Evolutionary conservation across 2,888 invertebrate genomes (phyloP), one percentile per base, ranked within the genome.

Genomic region (Tethea ocularis): DNA sequence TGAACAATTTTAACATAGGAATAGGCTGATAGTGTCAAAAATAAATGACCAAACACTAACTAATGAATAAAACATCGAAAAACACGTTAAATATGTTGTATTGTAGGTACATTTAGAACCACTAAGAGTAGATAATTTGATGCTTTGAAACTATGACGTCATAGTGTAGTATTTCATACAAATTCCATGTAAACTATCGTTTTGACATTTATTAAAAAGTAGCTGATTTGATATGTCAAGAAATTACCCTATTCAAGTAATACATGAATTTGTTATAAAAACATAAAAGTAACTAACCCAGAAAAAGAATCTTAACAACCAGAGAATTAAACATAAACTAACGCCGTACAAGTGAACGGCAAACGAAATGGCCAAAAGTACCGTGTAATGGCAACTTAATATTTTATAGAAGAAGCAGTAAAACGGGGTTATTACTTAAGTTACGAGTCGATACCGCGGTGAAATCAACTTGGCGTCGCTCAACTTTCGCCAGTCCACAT

Each of bases 401-500:
- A n/a, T 24, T 33, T 54, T 17, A 54, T 33, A 53, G 53, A 53
- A 46, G 53, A 17, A 53, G 33, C 33, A 54, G 46, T 46, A 46
- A 57, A 58, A 58, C 29, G 53, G 41, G 58, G 58, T 58, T 58
- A 58, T 46, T 53, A 53, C 58, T 58, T 52, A 52, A 59, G 51
- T 59, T 23, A 55, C 55, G 53, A 53, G 33, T 24, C 33, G 20
- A 54, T 54, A 33, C 33, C 60, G 56, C 64, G 71, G 80, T 74
- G 78, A 80, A 81, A 80, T 78, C 73, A 70, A 52, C 61, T 65
- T 59, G 20, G 46, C 58, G 11, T 36, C 59, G 56, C 60, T 59
- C 53, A 73, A 80, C 80, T 81, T 82, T 80, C 80, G 74, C 78
- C 68, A 52, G 55, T 46, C 36, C 63, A 55, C 52, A 61, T 64